Evolutionary conservation across 2,888 invertebrate genomes (phyloP).

Genomic region (Dermolepida albohirtum): DNA sequence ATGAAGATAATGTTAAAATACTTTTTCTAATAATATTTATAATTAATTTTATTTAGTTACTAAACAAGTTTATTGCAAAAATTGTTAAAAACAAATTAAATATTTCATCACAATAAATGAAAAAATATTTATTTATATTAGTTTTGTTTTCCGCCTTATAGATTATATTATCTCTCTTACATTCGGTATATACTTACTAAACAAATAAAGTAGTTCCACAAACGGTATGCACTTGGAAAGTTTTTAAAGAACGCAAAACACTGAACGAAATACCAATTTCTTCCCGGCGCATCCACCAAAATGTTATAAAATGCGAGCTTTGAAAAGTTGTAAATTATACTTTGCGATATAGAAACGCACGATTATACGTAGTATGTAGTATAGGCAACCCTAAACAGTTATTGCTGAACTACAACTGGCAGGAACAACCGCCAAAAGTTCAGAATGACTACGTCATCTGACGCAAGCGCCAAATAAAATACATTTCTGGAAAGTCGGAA

Average conservation of each 20-base stretch:
- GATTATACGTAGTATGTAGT: background rate
- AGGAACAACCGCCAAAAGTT: constrained; percentile 53
- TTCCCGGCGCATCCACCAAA: constrained; percentile 32
- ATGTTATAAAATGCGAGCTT: background rate
- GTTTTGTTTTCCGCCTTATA: too few relatives aligned
- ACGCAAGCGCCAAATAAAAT: constrained; percentile 49
- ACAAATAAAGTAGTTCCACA: background rate
- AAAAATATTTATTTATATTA: too few relatives aligned
- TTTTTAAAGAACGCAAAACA: background rate
- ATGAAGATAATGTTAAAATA: too few relatives aligned
- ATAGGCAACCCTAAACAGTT: constrained; percentile 35
- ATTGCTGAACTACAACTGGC: constrained; percentile 44
- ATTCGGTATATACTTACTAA: too few relatives aligned
- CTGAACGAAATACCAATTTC: background rate
- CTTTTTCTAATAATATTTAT: too few relatives aligned
- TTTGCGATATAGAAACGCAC: constrained; percentile 1
- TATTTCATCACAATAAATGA: too few relatives aligned
- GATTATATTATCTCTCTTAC: too few relatives aligned
- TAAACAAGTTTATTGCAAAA: too few relatives aligned
- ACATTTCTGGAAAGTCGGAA: constrained; percentile 6
- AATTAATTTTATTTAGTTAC: too few relatives aligned
- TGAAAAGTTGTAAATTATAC: constrained; percentile 2
- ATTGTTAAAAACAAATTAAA: too few relatives aligned
- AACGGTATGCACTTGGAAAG: constrained; percentile 1
- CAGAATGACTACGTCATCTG: constrained; percentile 49